phyloP scores from a whole-genome alignment of 2,113 vertebrate genomes.

The Hyperopisus bebe region DNA sequence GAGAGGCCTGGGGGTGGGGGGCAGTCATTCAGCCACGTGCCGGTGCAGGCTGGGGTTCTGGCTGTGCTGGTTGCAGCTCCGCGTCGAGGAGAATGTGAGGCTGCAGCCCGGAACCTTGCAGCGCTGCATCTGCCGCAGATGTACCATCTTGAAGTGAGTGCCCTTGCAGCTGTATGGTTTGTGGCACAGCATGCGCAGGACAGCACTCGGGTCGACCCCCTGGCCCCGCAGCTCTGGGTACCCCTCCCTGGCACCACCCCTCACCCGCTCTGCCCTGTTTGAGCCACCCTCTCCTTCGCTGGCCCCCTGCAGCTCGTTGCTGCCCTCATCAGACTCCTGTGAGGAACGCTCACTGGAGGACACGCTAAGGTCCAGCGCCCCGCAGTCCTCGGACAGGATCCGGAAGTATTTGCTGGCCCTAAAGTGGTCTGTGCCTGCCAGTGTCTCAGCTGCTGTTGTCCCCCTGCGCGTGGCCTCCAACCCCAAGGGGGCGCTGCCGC shows the following conservation, averaged over 20 bases:
- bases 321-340: slow-evolving; percentile 85
- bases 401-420: slow-evolving; percentile 81
- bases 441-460: slow-evolving; percentile 59
- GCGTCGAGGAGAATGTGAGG: slow-evolving; percentile 96
- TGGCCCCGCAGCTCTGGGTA: slow-evolving; percentile 42
- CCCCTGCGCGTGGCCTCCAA: slow-evolving; percentile 61
- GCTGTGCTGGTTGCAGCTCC: slow-evolving; percentile 92
- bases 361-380: slow-evolving; percentile 92
- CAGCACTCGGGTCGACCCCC: slow-evolving; percentile 69
- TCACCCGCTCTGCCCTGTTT: slow-evolving; percentile 62
- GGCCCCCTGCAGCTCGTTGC: slow-evolving; percentile 84
- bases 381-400: slow-evolving; percentile 80
- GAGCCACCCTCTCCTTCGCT: slow-evolving; percentile 83
- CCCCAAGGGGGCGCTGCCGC: slow-evolving; percentile 78
- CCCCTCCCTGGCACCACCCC: slow-evolving; percentile 49
- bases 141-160: neutral
- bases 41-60: slow-evolving; percentile 98
- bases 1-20: slow-evolving; percentile 13
- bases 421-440: slow-evolving; percentile 74
- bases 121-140: slow-evolving; percentile 87
- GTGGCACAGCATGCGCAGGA: slow-evolving; percentile 96
- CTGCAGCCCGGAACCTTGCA: slow-evolving; percentile 95
- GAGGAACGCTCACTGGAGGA: slow-evolving; percentile 90
- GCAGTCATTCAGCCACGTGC: slow-evolving; percentile 79
- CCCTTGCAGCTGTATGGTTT: slow-evolving; percentile 99